These are phyloP conservation scores for Bovichtus diacanthus DNA, from an alignment of 2,797 vertebrate genomes.

Conservation along the genomic window DNA sequence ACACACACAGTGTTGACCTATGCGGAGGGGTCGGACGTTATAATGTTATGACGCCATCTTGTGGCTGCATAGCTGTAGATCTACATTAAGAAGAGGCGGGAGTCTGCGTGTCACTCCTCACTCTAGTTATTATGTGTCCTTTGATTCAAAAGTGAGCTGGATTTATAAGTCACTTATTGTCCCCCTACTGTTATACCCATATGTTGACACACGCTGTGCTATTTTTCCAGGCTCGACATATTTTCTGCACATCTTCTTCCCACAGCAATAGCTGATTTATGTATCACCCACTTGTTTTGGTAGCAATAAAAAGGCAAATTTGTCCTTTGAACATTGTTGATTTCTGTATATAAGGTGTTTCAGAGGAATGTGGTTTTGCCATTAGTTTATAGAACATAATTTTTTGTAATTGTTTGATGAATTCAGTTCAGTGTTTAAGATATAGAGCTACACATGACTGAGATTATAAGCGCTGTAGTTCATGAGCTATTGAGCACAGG, in stretches of 20 bases:
- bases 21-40: neutral
- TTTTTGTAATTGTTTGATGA: neutral
- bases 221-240: neutral
- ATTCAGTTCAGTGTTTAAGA: neutral
- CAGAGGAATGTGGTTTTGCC: neutral
- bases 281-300: no score
- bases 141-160: neutral
- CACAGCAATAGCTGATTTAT: neutral
- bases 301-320: no score
- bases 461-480: neutral
- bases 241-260: neutral
- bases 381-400: neutral
- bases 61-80: conserved; percentile 47
- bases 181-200: no score
- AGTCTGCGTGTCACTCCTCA: neutral
- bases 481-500: neutral
- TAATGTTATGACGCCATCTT: conserved; percentile 52
- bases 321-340: no score
- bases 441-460: no score
- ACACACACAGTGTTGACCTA: conserved; percentile 10
- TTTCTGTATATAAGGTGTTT: neutral
- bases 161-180: neutral
- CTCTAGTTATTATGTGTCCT: neutral
- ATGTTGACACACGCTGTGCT: neutral
- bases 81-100: neutral